Conservation (phyloP, 2,888 invertebrate species). For the Elysia crispata region DNA sequence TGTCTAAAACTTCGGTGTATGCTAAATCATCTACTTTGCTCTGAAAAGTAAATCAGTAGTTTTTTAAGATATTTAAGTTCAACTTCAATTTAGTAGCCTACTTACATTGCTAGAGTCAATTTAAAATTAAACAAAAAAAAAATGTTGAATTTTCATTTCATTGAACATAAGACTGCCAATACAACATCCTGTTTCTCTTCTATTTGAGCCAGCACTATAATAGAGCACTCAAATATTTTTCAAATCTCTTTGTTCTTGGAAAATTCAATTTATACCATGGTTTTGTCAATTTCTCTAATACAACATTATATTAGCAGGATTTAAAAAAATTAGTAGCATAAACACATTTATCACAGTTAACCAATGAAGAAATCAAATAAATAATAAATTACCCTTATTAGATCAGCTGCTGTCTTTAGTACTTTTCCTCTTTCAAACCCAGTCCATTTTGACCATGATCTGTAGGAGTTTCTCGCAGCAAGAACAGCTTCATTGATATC, state of each 20-base stretch:
- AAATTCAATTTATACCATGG: too few species aligned
- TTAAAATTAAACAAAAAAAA: not conserved
- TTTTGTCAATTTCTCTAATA: not conserved
- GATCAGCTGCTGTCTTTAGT: slow-evolving; percentile 74
- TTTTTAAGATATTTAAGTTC: not conserved
- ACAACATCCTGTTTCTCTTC: not conserved
- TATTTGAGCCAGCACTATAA: not conserved
- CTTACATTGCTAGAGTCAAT: not conserved
- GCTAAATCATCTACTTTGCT: slow-evolving; percentile 72
- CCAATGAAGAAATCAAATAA: not conserved
- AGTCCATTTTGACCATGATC: slow-evolving; percentile 76
- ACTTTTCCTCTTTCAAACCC: slow-evolving; percentile 78
- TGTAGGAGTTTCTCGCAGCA: slow-evolving; percentile 75
- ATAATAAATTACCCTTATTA: slow-evolving; percentile 70
- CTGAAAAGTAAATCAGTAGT: slow-evolving; percentile 57
- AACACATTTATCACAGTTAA: not conserved
- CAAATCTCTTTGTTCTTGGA: too few species aligned
- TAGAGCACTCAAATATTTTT: too few species aligned
- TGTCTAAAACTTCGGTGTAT: slow-evolving; percentile 77
- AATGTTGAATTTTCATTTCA: not conserved
- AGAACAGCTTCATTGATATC: slow-evolving; percentile 78
- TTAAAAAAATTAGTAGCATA: not conserved
- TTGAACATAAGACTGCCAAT: not conserved
- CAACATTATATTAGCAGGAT: not conserved
- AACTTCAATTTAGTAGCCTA: not conserved